Percentiles rank a stretch among this genome's conserved stretches.
Evolutionary conservation across 92 coral and sea anemone genomes (phyloP).

Genomic region (Heteractis magnifica): DNA sequence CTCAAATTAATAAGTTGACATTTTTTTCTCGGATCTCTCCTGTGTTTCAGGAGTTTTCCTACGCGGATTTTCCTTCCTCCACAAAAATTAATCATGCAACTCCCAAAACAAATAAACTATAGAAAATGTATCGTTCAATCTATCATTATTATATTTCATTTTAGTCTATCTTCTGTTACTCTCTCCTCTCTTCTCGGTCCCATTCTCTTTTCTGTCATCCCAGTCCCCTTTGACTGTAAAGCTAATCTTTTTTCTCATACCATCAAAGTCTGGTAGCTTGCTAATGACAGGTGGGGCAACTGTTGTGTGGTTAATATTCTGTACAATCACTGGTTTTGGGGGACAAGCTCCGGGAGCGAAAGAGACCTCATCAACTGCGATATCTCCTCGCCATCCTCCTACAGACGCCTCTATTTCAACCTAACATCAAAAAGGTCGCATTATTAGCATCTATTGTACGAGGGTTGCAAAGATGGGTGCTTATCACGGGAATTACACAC

Average conservation of each 20-base stretch:
- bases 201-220: background rate
- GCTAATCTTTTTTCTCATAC: background rate
- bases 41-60: too few species aligned
- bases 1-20: too few species aligned
- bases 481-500: too few species aligned
- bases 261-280: conserved; percentile 16
- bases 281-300: background rate
- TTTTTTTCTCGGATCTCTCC: too few species aligned
- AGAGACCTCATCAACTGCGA: conserved; percentile 82
- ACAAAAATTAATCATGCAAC: too few species aligned
- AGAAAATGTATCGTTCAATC: too few species aligned
- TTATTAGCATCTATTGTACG: background rate
- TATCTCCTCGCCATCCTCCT: conserved; percentile 89
- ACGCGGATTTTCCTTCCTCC: too few species aligned
- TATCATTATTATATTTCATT: too few species aligned
- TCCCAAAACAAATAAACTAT: too few species aligned
- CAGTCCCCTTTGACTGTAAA: background rate
- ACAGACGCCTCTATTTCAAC: conserved; percentile 69
- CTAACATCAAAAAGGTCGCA: conserved; percentile 17
- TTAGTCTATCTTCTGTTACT: background rate
- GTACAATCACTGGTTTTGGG: conserved; percentile 24
- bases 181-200: background rate
- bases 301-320: conserved; percentile 18
- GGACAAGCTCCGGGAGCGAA: conserved; percentile 77
- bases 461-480: too few species aligned